phyloP scores from a whole-genome alignment of 2,113 vertebrate species.

The Ivindomyrus marchei region DNA sequence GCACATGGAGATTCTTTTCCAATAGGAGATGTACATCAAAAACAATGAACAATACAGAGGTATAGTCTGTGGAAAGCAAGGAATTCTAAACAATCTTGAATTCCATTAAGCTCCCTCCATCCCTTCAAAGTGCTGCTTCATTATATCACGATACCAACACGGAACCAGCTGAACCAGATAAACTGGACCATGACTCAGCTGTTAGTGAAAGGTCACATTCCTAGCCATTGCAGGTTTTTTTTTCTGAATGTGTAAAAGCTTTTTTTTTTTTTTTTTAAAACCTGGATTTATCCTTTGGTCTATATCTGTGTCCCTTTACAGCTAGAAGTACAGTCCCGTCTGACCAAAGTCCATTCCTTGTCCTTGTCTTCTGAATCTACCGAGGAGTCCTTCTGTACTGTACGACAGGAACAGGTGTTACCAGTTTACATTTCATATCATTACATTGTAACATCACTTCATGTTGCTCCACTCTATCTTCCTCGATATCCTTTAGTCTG shows the following conservation, averaged over 20 bases:
- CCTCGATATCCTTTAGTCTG: not conserved
- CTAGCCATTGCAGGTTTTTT: not conserved
- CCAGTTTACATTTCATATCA: not conserved
- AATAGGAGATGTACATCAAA: not conserved
- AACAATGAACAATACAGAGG: not conserved
- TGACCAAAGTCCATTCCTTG: conserved; percentile 62
- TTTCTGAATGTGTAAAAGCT: not conserved
- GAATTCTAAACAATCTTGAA: not conserved
- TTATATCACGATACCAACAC: not conserved
- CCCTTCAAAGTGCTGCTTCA: not conserved
- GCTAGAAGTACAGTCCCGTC: conserved; percentile 45
- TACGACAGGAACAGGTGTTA: conserved; percentile 61
- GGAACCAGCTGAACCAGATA: not conserved
- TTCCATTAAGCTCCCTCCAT: not conserved
- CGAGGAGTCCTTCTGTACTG: conserved; percentile 60
- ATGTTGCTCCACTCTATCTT: not conserved
- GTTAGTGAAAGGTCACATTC: not conserved
- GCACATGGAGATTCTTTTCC: not conserved
- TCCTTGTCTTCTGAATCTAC: conserved; percentile 66
- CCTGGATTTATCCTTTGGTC: not conserved
- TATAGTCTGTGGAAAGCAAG: not conserved
- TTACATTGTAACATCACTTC: not conserved
- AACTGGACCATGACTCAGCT: not conserved
- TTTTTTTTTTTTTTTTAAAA: not conserved
- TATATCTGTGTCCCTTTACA: conserved; percentile 33